Percentiles rank a stretch among this genome's conserved stretches.
phyloP scores from a whole-genome alignment of 64 coral and sea anemone species.

The Platygyra sinensis region DNA sequence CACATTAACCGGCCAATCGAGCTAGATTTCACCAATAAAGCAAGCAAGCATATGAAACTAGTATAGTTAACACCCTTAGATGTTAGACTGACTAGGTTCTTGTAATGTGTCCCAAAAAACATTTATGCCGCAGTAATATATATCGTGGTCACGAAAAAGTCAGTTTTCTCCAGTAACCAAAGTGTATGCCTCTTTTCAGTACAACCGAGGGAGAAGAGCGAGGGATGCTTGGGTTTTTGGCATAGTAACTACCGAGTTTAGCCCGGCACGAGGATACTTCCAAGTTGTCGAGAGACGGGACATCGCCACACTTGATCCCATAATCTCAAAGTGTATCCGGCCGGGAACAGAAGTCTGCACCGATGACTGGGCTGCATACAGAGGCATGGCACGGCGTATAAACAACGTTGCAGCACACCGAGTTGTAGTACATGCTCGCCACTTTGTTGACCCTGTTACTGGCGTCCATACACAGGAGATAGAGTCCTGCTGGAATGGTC shows the following conservation, averaged over 20 bases:
- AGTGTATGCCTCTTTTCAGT: too few species aligned
- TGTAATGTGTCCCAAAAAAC: too few species aligned
- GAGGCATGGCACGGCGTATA: background rate
- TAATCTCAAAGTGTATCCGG: background rate
- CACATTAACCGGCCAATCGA: too few species aligned
- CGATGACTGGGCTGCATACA: conserved; percentile 49
- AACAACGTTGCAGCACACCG: conserved; percentile 11
- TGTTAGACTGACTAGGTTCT: too few species aligned
- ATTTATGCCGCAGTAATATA: too few species aligned
- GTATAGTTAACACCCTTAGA: too few species aligned
- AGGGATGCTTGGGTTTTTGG: conserved; percentile 15
- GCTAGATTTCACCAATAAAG: too few species aligned
- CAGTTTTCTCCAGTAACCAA: too few species aligned
- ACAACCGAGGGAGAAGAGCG: background rate
- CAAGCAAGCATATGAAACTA: too few species aligned
- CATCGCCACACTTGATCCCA: background rate
- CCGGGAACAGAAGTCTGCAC: conserved; percentile 49
- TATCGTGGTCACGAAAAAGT: too few species aligned
- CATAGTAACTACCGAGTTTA: background rate
- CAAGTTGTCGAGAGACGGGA: background rate
- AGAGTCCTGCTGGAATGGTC: conserved; percentile 14
- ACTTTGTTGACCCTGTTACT: too few species aligned
- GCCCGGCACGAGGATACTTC: background rate
- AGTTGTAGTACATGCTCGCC: too few species aligned
- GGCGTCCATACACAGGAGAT: conserved; percentile 30